Evolutionary conservation across 2,113 vertebrate genomes (phyloP).

Genomic region (Tringa solitaria): DNA sequence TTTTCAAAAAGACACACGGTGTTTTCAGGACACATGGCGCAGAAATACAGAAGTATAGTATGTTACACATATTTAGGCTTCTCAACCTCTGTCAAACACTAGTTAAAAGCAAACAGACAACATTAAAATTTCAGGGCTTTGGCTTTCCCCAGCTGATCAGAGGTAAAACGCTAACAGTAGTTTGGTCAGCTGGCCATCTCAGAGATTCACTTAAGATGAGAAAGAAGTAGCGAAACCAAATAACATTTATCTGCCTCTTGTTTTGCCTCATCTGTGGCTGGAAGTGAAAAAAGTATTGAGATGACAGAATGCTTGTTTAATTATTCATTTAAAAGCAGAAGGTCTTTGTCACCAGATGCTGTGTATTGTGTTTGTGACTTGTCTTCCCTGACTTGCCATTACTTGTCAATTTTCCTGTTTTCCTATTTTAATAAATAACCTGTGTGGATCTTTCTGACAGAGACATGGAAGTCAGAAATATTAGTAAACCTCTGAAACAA

Average conservation of each 20-base stretch:
- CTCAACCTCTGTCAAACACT: neutral
- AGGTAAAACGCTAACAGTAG: neutral
- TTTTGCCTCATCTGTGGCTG: neutral
- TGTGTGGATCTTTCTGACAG: neutral
- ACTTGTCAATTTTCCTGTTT: neutral
- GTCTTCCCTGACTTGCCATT: neutral
- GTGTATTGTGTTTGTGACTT: neutral
- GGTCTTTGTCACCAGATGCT: neutral
- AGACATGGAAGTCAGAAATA: neutral
- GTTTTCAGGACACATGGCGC: neutral
- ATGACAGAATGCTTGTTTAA: neutral
- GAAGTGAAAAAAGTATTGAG: neutral
- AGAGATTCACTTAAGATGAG: neutral
- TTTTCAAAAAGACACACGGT: neutral
- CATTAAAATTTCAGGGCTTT: neutral
- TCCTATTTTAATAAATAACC: neutral
- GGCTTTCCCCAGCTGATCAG: neutral
- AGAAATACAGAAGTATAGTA: neutral
- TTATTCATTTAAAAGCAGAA: neutral
- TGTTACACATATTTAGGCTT: neutral
- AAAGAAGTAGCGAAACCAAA: neutral
- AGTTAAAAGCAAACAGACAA: neutral
- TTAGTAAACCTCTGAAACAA: neutral
- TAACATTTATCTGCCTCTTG: neutral
- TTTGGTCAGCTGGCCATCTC: neutral